Evolutionary conservation across 1,140 invertebrate genomes (phyloP).

Genomic region (Meloidogyne chitwoodi): DNA sequence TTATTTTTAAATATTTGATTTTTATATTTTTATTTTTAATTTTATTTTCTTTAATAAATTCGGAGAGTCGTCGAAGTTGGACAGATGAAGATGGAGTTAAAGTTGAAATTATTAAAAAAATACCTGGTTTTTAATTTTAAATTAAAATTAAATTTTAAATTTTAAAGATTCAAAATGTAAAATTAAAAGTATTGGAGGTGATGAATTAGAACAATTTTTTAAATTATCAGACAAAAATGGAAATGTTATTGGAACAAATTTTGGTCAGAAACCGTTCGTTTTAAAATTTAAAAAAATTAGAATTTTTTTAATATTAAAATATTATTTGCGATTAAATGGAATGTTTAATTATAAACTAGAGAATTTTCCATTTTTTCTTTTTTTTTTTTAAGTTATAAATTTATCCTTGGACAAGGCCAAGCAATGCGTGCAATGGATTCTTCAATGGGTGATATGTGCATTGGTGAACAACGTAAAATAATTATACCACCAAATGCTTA

Average conservation of each 20-base stretch:
- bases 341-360: too few species aligned
- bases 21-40: background rate
- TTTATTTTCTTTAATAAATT: background rate
- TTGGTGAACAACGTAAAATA: slow-evolving; percentile 53
- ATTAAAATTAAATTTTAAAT: background rate
- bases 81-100: slow-evolving; percentile 58
- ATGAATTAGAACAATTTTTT: slow-evolving; percentile 56
- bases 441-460: slow-evolving; percentile 40
- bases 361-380: too few species aligned
- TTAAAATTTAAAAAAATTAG: too few species aligned
- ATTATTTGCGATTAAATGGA: too few species aligned
- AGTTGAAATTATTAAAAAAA: slow-evolving; percentile 59
- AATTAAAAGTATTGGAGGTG: slow-evolving; percentile 47
- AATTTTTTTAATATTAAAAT: too few species aligned
- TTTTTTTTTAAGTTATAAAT: slow-evolving; percentile 49
- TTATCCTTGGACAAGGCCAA: slow-evolving; percentile 49
- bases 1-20: background rate
- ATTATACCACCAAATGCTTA: slow-evolving; percentile 40
- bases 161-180: slow-evolving; percentile 49
- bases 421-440: slow-evolving; percentile 57
- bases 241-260: slow-evolving; percentile 52
- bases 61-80: slow-evolving; percentile 41
- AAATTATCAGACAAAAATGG: slow-evolving; percentile 54
- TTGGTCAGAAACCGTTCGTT: slow-evolving; percentile 39
- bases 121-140: slow-evolving; percentile 34